Evolutionary conservation across 2,888 invertebrate genomes (phyloP), one percentile per base, ranked within the genome.

Genomic region (Holacanthella duospinosa): DNA sequence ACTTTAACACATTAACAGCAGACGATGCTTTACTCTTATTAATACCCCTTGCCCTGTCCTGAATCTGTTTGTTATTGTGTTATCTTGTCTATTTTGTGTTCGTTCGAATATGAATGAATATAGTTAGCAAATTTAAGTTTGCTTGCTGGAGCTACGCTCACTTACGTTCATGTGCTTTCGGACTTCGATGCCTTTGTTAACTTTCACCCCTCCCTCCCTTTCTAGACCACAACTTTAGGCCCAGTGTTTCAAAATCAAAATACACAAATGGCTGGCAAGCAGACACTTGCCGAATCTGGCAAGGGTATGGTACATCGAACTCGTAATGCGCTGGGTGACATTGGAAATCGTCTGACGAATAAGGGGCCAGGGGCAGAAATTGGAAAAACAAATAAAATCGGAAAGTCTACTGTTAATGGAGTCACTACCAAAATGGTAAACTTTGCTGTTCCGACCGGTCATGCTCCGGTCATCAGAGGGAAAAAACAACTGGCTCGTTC

Each of bases 271-370:
- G 48, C 48, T 48, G 48, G 48, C 48, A 48, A 48, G 48, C 48
- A 48, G 19, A 21, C 19, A 21, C 48, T 48, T 48, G 48, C 48
- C 21, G 48, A 48, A 9, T 21, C 48, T 21, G 48, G 48, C 21
- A 48, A 48, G 48, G 48, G 48, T 4, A 48, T 48, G 6, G 48
- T 57, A 2, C 29, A 19, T 21, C 29, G 57, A 6, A 57, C 29
- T 4, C 28, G 57, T 29, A 57, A 57, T 57, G 29, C 57, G 3
- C 57, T 57, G n/a, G 57, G 57, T 29, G 57, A 57, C 6, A 57
- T 57, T 29, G 57, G 57, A 21, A 57, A 57, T 57, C 57, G 57
- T 57, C 29, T 57, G 6, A 26, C 55, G 6, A 4, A 25, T 25
- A 55, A 55, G 55, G 55, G 55, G 3, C 27, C 24, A n/a, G 48